phyloP scores from a whole-genome alignment of 2,888 invertebrate genomes.

The Drosophila parthenogenetica region DNA sequence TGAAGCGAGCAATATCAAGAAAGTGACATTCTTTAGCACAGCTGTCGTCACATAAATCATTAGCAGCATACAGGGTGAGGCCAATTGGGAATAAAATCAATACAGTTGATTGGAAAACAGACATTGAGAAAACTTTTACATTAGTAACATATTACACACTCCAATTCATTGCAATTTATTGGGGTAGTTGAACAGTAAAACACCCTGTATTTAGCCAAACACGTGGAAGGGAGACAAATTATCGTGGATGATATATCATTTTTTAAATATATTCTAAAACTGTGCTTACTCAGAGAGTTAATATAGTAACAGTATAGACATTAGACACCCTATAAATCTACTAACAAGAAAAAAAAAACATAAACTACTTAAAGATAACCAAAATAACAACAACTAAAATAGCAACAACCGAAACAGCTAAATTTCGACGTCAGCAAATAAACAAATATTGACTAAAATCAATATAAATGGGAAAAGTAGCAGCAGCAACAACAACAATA shows the following conservation, averaged over 20 bases:
- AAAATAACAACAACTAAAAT: conserved; percentile 13
- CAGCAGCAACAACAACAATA: conserved; percentile 26
- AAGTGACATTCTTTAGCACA: conserved; percentile 65
- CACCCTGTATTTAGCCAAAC: conserved; percentile 31
- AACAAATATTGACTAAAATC: conserved; percentile 76
- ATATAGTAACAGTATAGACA: background rate
- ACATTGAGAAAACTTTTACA: background rate
- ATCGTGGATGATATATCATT: conserved; percentile 14
- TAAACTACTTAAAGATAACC: conserved; percentile 22
- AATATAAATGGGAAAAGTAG: conserved; percentile 47
- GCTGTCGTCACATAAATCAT: conserved; percentile 77
- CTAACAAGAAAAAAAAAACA: conserved; percentile 8
- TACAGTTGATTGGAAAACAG: background rate
- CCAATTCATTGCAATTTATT: background rate
- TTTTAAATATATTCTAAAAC: conserved; percentile 9
- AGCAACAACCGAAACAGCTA: conserved; percentile 43
- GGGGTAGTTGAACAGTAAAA: background rate
- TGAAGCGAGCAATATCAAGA: conserved; percentile 48
- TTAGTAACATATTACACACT: background rate
- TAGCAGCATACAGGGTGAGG: conserved; percentile 64
- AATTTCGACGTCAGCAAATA: conserved; percentile 69
- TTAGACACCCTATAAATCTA: conserved; percentile 42
- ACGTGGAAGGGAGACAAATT: conserved; percentile 15
- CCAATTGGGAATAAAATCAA: background rate
- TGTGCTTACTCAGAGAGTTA: background rate